Conservation (phyloP, 2,113 vertebrate genomes). For the Chunga burmeisteri region DNA sequence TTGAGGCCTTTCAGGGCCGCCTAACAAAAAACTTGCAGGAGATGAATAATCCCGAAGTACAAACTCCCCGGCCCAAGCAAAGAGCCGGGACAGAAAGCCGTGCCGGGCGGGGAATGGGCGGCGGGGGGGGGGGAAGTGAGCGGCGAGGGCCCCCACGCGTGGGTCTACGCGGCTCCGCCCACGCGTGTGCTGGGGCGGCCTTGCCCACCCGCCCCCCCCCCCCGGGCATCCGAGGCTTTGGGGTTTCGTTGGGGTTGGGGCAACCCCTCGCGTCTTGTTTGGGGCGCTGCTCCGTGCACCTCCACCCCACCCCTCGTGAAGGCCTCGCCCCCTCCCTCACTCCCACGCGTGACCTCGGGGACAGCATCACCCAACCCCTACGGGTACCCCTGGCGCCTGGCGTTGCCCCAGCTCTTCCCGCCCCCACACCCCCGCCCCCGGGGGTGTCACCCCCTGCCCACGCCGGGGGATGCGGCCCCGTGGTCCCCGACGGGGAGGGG, state of each 20-base stretch:
- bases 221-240: neutral
- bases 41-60: slow-evolving; percentile 72
- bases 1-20: slow-evolving; percentile 80
- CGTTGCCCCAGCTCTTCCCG: neutral
- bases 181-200: neutral
- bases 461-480: rapidly evolving
- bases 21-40: slow-evolving; percentile 74
- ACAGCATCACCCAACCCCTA: neutral
- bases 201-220: neutral
- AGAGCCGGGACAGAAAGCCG: slow-evolving; percentile 60
- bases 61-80: slow-evolving; percentile 63
- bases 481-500: neutral
- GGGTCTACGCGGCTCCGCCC: neutral
- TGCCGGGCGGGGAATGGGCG: neutral
- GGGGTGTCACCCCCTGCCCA: neutral
- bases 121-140: neutral
- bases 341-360: too few species aligned
- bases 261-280: neutral
- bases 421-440: too few species aligned
- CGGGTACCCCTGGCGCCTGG: neutral
- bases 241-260: neutral
- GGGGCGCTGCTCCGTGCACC: neutral
- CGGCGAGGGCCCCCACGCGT: too few species aligned
- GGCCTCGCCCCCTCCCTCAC: neutral
- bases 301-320: neutral